Conservation (phyloP, 2,113 vertebrate genomes). For the Nicator chloris region DNA sequence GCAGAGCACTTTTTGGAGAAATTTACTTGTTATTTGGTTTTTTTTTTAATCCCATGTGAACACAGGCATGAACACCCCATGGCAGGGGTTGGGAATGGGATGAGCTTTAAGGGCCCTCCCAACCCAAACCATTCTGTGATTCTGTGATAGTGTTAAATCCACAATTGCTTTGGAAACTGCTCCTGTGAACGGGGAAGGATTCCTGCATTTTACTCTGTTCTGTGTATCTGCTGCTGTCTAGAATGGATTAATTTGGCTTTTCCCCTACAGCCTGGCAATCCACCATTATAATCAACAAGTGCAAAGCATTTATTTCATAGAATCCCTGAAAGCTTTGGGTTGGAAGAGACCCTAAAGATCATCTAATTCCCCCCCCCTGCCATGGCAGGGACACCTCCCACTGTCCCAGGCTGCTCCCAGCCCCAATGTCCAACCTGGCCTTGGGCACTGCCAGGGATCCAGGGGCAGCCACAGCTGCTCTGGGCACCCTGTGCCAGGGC, state of each 20-base stretch:
- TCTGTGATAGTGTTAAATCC: background rate
- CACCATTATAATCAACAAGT: background rate
- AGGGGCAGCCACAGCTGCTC: background rate
- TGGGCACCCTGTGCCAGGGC: background rate
- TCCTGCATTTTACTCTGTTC: background rate
- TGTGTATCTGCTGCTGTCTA: background rate
- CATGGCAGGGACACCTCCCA: background rate
- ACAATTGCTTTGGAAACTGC: background rate
- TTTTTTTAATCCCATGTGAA: background rate
- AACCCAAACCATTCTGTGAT: background rate
- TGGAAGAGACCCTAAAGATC: background rate
- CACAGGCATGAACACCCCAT: rapidly evolving
- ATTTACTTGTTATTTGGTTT: background rate
- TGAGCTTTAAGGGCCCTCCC: background rate
- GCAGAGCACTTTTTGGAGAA: background rate
- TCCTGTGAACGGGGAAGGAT: background rate
- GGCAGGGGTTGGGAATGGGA: background rate
- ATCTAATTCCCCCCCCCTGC: background rate
- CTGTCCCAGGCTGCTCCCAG: rapidly evolving
- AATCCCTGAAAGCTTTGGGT: background rate
- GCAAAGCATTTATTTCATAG: background rate
- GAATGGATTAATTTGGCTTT: background rate
- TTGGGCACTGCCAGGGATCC: background rate
- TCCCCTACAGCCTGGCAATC: background rate
- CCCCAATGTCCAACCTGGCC: rapidly evolving